phyloP scores from a whole-genome alignment of 2,888 invertebrate species.

The Lepas anatifera region DNA sequence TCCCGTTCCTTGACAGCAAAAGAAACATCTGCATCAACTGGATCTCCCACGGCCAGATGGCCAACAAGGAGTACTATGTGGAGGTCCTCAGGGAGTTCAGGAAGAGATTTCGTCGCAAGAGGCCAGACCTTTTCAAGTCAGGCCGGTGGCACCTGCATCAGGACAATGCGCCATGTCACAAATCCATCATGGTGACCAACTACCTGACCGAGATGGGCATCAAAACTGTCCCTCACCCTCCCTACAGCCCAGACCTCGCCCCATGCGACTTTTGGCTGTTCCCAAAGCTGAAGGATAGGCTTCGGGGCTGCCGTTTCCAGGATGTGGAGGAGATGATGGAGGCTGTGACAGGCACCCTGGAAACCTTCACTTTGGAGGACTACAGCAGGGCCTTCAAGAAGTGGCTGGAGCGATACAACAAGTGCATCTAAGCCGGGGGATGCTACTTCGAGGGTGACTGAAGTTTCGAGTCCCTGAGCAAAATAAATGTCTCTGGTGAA shows the following conservation, averaged over 20 bases:
- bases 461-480: not conserved
- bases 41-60: too few species aligned
- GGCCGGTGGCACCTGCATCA: slow-evolving; percentile 13
- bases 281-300: not conserved
- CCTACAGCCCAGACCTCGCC: too few species aligned
- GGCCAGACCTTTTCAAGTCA: not conserved
- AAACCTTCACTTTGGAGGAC: slow-evolving; percentile 15
- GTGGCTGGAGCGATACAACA: slow-evolving; percentile 14
- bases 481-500: not conserved
- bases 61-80: not conserved
- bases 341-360: slow-evolving; percentile 14
- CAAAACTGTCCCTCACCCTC: too few species aligned
- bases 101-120: too few species aligned
- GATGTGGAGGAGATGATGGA: slow-evolving; percentile 13
- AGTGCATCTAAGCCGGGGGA: not conserved
- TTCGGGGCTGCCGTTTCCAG: slow-evolving; percentile 13
- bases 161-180: slow-evolving; percentile 8
- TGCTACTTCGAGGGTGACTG: slow-evolving; percentile 10
- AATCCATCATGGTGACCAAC: slow-evolving; percentile 3
- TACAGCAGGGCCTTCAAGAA: too few species aligned
- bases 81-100: not conserved
- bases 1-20: not conserved
- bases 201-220: slow-evolving; percentile 3
- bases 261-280: slow-evolving; percentile 12
- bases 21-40: too few species aligned